phyloP scores from a whole-genome alignment of 2,797 vertebrate genomes.

The Molossus molossus region DNA sequence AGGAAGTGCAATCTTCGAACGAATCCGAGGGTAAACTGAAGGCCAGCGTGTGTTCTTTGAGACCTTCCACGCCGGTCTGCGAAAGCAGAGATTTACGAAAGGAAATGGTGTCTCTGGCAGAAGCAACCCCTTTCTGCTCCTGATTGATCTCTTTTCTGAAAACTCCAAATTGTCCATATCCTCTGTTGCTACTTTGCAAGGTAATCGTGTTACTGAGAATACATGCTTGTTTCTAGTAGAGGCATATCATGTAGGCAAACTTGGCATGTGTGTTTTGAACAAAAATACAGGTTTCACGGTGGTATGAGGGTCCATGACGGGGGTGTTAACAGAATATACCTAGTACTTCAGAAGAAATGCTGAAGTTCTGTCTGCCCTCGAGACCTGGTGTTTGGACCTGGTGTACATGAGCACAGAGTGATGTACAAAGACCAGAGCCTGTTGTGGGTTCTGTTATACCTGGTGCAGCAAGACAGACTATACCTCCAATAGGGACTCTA shows the following conservation, averaged over 20 bases:
- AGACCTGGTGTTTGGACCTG: not conserved
- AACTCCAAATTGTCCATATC: constrained; percentile 57
- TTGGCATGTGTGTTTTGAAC: not conserved
- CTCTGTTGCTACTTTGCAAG: constrained; percentile 47
- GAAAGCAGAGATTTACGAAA: not conserved
- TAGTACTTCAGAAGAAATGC: not conserved
- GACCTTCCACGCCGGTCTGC: not conserved
- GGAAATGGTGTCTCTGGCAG: not conserved
- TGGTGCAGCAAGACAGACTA: not conserved
- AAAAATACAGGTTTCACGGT: not conserved
- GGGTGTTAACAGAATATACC: not conserved
- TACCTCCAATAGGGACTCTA: not conserved
- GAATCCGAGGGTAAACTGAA: constrained; percentile 60
- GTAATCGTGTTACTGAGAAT: constrained; percentile 18
- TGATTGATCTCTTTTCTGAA: constrained; percentile 48
- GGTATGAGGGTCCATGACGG: not conserved
- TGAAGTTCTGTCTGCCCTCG: not conserved
- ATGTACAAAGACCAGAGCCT: not conserved
- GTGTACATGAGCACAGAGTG: not conserved
- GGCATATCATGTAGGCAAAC: not conserved
- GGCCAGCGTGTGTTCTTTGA: not conserved
- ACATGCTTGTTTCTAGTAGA: not conserved
- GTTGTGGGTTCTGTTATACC: not conserved
- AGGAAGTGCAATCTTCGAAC: constrained; percentile 29
- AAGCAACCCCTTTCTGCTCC: not conserved